Evolutionary conservation across 2,797 vertebrate genomes (phyloP).

Genomic region (Micrastur ruficollis): DNA sequence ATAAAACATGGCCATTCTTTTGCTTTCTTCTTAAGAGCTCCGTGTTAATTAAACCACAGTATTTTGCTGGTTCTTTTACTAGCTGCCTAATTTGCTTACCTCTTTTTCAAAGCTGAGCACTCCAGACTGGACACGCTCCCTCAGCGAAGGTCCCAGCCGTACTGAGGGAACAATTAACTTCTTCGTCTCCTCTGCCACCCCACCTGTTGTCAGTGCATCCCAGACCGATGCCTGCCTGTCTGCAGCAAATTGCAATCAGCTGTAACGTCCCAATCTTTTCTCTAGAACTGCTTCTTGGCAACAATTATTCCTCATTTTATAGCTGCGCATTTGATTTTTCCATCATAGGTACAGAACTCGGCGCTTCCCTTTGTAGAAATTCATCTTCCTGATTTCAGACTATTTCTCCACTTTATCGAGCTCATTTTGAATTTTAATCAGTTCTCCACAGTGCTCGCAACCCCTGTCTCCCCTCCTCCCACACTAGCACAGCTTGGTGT

Average conservation of each 20-base stretch:
- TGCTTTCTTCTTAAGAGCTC: neutral
- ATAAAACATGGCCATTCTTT: neutral
- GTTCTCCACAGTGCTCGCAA: conserved; percentile 9
- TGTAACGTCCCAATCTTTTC: conserved; percentile 8
- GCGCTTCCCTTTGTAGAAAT: neutral
- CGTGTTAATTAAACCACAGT: neutral
- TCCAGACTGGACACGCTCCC: neutral
- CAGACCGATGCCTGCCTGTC: neutral
- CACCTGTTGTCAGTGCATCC: neutral
- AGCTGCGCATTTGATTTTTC: conserved; percentile 34
- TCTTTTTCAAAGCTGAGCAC: neutral
- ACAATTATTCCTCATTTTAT: conserved; percentile 56
- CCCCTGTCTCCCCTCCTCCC: conserved; percentile 47
- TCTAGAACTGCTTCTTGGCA: neutral
- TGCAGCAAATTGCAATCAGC: conserved; percentile 49
- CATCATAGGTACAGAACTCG: neutral
- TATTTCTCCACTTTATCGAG: conserved; percentile 46
- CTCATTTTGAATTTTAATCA: conserved; percentile 59
- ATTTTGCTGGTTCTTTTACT: neutral
- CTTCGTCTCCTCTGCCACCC: neutral
- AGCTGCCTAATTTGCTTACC: neutral
- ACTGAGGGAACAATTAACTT: neutral
- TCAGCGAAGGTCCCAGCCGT: neutral
- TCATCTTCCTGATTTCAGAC: conserved; percentile 51
- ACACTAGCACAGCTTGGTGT: conserved; percentile 56